Evolutionary conservation across 2,888 invertebrate genomes (phyloP), one percentile per base, ranked within the genome.

Genomic region (Ligdia adustata): DNA sequence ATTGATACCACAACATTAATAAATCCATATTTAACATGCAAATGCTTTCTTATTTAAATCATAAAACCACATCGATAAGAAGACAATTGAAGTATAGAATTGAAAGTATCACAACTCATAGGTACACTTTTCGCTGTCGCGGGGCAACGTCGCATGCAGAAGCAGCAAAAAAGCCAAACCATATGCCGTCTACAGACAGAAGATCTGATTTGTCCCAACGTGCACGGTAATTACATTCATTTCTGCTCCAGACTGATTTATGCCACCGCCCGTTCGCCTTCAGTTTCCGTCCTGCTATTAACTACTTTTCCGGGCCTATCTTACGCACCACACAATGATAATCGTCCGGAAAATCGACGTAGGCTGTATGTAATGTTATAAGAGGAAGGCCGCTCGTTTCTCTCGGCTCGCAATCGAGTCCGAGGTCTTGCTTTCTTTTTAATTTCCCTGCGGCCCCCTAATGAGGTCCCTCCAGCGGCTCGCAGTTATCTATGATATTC

Each of bases 301-400:
- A 82, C 79, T 81, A 75, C 81, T 81, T 83, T 85, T 82, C 82
- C 82, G 74, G 75, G 69, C 66, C 72, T 74, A 74, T 79, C 87
- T 90, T 84, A 90, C 90, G 90, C 86, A 81, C 83, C 90, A 90
- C 90, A 89, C 89, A 91, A 90, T 87, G 90, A 91, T 90, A 88
- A 90, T 87, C 80, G 86, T 84, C 87, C 87, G 90, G 90, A 89
- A 91, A 91, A 90, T 86, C 82, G 84, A 68, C 82, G 68, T 72
- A 79, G 85, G 82, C 90, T 90, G 90, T 88, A 90, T 88, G 88
- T 90, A 90, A 90, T 85, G 89, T 88, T 89, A 89, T 87, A 87
- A 87, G 89, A 84, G 84, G 82, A 82, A 84, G 82, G 79, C 73
- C 80, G 75, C 70, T 72, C 82, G 84, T 84, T 86, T 85, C 76